These are phyloP conservation scores for Limonius californicus DNA, from an alignment of 1,140 invertebrate genomes.

Conservation along the genomic window DNA sequence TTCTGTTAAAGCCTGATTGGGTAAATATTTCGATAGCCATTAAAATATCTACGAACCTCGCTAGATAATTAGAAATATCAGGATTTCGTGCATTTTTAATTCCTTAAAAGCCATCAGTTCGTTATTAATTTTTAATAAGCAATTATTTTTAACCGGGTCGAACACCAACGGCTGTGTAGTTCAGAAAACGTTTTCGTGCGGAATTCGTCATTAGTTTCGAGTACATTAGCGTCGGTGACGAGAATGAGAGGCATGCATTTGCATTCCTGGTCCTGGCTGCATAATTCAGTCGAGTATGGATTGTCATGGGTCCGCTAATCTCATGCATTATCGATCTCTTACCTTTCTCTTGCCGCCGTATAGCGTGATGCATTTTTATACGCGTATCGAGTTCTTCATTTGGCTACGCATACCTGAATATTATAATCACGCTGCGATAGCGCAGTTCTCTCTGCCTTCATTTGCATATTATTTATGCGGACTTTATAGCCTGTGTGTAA, in stretches of 20 bases:
- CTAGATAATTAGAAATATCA: too few relatives aligned
- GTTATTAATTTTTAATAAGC: too few relatives aligned
- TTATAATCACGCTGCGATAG: slow-evolving; percentile 14
- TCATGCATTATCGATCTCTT: not conserved
- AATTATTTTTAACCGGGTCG: too few relatives aligned
- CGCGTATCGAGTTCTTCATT: slow-evolving; percentile 5
- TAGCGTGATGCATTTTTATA: slow-evolving; percentile 9
- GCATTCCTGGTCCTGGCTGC: not conserved
- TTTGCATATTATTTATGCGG: slow-evolving; percentile 28
- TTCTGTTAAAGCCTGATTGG: too few relatives aligned
- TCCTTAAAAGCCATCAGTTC: too few relatives aligned
- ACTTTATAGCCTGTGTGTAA: slow-evolving; percentile 24
- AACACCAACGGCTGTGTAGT: too few relatives aligned
- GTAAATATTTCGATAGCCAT: too few relatives aligned
- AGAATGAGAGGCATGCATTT: not conserved
- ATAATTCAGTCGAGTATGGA: not conserved
- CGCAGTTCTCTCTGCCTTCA: slow-evolving; percentile 18
- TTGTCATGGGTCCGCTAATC: not conserved
- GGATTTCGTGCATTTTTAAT: too few relatives aligned
- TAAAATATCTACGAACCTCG: too few relatives aligned
- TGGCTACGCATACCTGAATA: slow-evolving; percentile 17
- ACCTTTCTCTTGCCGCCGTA: not conserved
- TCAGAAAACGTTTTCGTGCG: too few relatives aligned
- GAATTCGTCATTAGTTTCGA: too few relatives aligned
- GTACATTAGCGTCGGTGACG: not conserved